Base-by-base conservation (phyloP, 2,888 invertebrate genomes). In the Drosophila cracens region DNA sequence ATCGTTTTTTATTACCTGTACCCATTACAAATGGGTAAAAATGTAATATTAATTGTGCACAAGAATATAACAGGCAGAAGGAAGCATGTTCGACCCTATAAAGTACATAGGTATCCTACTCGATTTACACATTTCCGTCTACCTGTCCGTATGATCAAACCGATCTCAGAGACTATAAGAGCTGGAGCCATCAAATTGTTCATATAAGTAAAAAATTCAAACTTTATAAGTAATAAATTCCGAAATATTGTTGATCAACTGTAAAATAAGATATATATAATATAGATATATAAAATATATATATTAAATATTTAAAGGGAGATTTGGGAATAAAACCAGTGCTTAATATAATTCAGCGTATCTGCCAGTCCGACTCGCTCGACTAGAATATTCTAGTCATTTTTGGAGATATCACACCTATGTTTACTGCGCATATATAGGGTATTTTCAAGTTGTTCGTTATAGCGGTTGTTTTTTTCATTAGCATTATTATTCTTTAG, bases 401-500 rank as follows among this genome's bases (percentile, higher is more conserved):
- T n/a, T 18, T n/a, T n/a, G 5, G 10, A 40, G n/a, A 1, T n/a
- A 5, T 7, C 46, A 21, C 21, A 21, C 3, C 3, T 21, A 1
- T 11, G n/a, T 5, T 21, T 40, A 43, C 40, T 21, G 40, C n/a
- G 40, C 21, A 21, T 46, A 25, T 46, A 46, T 25, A 46, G 46
- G 25, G 25, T 46, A 25, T 33, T 16, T 33, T 52, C 2, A 8
- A 21, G 21, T 13, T 13, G n/a, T 40, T 13, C 10, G 38, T 31
- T 31, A 46, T 25, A 16, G 16, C 25, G 25, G 56, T n/a, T 58
- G 46, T 36, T 51, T 54, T 48, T 29, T 74, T 63, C 40, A 69
- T 79, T 79, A 69, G 69, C 69, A 69, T 74, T 58, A 40, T 31
- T 67, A 74, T 16, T n/a, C 33, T 25, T 21, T 11, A 2, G 10